Conservation (phyloP, 2,797 vertebrate genomes). For the Alauda arvensis region DNA sequence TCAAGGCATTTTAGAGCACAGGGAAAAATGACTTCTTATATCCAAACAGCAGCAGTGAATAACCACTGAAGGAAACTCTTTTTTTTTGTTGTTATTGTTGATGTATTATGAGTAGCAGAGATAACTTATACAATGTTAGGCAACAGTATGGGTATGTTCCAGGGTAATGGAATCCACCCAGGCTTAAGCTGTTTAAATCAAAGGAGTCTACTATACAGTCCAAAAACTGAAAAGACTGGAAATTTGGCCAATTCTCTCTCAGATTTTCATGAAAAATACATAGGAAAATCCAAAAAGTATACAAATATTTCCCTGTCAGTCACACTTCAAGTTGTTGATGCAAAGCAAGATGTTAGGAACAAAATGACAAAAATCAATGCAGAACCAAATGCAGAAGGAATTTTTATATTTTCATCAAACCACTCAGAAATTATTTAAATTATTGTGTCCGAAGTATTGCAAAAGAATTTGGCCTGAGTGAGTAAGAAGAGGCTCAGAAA, state of each 20-base stretch:
- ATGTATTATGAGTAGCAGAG: not conserved
- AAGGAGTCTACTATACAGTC: not conserved
- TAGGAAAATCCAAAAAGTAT: not conserved
- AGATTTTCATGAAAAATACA: not conserved
- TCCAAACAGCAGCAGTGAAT: not conserved
- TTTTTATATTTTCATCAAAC: not conserved
- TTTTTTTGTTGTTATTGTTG: not conserved
- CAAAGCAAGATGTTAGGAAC: not conserved
- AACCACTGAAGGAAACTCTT: not conserved
- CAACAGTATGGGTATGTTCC: not conserved
- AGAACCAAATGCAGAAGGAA: not conserved
- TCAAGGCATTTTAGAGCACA: not conserved
- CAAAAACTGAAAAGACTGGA: not conserved
- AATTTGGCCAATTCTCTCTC: not conserved
- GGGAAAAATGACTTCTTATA: not conserved
- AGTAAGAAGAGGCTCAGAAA: not conserved
- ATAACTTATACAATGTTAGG: not conserved
- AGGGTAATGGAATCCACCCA: not conserved
- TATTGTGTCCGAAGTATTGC: not conserved
- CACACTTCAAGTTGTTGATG: not conserved
- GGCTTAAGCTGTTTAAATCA: not conserved
- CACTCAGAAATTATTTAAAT: not conserved
- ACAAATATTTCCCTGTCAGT: not conserved
- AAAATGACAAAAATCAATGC: not conserved
- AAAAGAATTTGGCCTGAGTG: not conserved